Base-by-base conservation (phyloP, 2,797 vertebrate species). In the Sparus aurata region DNA sequence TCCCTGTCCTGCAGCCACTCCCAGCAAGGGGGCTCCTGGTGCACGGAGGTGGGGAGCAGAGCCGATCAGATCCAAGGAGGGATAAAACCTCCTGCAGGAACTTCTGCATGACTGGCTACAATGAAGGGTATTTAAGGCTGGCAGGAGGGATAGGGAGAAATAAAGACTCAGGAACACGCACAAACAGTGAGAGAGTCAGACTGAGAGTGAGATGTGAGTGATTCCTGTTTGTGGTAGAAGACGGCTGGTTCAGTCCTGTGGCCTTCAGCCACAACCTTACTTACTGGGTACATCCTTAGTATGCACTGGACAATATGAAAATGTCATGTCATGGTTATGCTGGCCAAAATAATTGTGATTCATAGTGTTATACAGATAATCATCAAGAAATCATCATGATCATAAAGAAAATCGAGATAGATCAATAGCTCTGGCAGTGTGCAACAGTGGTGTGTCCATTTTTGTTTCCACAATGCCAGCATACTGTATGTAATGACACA, bases 61-160 rank as follows among this genome's bases (percentile, higher is more conserved):
- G 75, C 57, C 12, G 54, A 71, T 86, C 80, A 65, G 73, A 75
- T 81, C 83, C 62, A 46, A 46, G 34, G 43, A 78, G 60, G 68
- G 80, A 82, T 83, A 80, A 88, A 30, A 85, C 22, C 71, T 73
- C 70, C 82, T 69, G 65, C 58, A 75, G 83, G 62, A 83, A 67
- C 64, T 59, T 76, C 80, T 87, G 78, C 69, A 67, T 78, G 83
- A 69, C 82, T 54, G 75, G 23, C 62, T 69, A 62, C 54, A 17
- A 79, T 50, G 69, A 68, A 62, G 64, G 69, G 59, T 83, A 69
- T 66, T 82, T 65, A 79, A 79, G 62, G 74, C 49, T 75, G 61
- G 71, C 66, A 30, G 78, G 67, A 49, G 54, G 63, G 60, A 80
- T 73, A 41, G 27, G 41, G 47, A 59, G 43, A 30, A 47, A 47